Evolutionary conservation across 2,888 invertebrate genomes (phyloP), one percentile per base, ranked within the genome.

Genomic region (Oithona nana): DNA sequence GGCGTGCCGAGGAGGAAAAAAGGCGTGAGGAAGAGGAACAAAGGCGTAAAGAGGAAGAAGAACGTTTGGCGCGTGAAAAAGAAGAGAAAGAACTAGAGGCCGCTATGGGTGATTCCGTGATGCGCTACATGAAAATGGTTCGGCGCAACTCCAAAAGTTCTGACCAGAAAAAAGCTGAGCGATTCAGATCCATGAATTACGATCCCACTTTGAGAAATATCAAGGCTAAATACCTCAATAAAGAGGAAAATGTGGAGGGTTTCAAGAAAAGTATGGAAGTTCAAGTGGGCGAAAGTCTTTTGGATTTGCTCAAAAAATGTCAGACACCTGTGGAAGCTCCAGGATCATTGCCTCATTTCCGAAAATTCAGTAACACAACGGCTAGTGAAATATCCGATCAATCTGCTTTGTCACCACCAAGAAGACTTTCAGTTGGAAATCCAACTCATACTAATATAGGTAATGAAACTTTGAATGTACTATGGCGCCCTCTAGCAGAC

Each of bases 111-210:
- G 64, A 60, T 28, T 28, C 48, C 3, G 59, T 61, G 1, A 55
- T 88, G 72, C 77, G 88, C 11, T 88, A 88, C 72, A 73, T 88
- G 58, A 77, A 86, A 64, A 88, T 88, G 88, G 88, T 87, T 6
- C 78, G 88, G 39, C 88, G 88, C 71, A 88, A 88, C 54, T 69
- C 69, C 70, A 63, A 63, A 31, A 50, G 63, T 69, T 81, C 84
- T 11, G 87, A 88, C 71, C 81, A 83, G 1, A 84, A 85, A 67
- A 85, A 85, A 71, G 81, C 79, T 1, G 88, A 86, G 70, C 79
- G 84, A 59, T 89, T 88, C 71, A 88, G 88, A 71, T 80, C 88
- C 0, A 86, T 89, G 24, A 89, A 89, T 71, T 89, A 89, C 69
- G 88, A 89, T 69, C 79, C 84, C 64, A 88, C 86, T 70, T 75